Evolutionary conservation across 2,797 vertebrate genomes (phyloP).

Genomic region (Poecilia velifera): DNA sequence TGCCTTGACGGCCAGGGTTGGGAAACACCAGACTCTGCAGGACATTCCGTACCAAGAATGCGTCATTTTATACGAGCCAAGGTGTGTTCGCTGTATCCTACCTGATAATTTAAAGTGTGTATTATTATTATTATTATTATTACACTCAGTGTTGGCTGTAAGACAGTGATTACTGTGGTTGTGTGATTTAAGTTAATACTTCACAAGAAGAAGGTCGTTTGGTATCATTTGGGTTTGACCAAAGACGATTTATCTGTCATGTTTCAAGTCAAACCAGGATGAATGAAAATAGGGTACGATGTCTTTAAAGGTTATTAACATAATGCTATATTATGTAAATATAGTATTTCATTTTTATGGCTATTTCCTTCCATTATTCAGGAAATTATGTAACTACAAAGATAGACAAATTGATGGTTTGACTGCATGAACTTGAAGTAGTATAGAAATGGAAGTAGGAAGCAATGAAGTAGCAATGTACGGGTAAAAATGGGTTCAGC

Average conservation of each 20-base stretch:
- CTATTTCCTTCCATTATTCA: background rate
- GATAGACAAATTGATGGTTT: background rate
- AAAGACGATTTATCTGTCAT: background rate
- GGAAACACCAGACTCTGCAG: background rate
- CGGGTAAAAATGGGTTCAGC: background rate
- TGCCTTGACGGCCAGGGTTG: too few relatives aligned
- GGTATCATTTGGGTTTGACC: background rate
- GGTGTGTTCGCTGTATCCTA: background rate
- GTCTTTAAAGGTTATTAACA: background rate
- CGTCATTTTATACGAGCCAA: background rate
- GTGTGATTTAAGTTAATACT: background rate
- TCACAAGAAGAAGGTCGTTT: background rate
- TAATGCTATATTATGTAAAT: background rate
- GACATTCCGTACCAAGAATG: background rate
- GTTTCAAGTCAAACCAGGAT: background rate
- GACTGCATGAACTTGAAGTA: background rate
- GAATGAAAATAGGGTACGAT: background rate
- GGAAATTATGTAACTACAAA: background rate
- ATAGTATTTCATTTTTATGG: background rate
- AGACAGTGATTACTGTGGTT: background rate
- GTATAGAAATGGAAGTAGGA: background rate
- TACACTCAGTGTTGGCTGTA: background rate
- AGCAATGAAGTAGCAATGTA: background rate
- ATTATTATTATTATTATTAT: too few relatives aligned
- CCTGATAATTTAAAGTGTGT: background rate